These are phyloP conservation scores for Meda fulgida DNA, from an alignment of 2,797 vertebrate species.

Conservation along the genomic window DNA sequence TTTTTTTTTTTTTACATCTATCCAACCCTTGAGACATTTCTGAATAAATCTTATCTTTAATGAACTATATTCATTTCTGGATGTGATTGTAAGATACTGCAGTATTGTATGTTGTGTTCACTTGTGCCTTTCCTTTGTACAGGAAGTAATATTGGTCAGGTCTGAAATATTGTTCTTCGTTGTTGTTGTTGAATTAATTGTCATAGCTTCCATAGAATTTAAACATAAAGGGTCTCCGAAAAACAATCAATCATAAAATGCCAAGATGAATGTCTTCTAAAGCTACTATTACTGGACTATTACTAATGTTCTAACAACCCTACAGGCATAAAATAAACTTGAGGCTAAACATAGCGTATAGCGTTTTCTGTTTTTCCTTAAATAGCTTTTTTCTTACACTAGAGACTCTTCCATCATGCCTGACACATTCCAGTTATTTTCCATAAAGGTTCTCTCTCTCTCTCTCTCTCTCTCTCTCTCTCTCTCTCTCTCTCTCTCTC, in stretches of 20 bases:
- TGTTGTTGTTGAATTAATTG: not conserved
- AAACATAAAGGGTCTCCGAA: conserved; percentile 9
- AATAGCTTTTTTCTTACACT: conserved; percentile 33
- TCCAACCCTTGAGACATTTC: not conserved
- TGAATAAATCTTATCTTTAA: not conserved
- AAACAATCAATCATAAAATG: not conserved
- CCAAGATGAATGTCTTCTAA: not conserved
- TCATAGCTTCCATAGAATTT: not conserved
- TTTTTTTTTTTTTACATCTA: conserved; percentile 53
- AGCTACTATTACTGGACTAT: not conserved
- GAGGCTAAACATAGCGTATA: conserved; percentile 12
- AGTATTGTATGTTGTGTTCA: not conserved
- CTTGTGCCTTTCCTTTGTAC: not conserved
- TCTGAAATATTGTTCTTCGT: not conserved
- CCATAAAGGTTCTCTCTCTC: conserved; percentile 9
- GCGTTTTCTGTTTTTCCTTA: conserved; percentile 31
- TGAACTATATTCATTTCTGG: not conserved
- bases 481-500: no score
- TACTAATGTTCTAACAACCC: conserved; percentile 19
- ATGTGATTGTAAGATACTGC: not conserved
- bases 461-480: no score
- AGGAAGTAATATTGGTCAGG: not conserved
- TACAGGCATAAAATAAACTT: conserved; percentile 30
- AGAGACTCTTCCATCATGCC: conserved; percentile 28
- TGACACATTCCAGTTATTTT: conserved; percentile 49